These are phyloP conservation scores for Papilio xuthus DNA, from an alignment of 1,140 invertebrate species.

Conservation along the genomic window DNA sequence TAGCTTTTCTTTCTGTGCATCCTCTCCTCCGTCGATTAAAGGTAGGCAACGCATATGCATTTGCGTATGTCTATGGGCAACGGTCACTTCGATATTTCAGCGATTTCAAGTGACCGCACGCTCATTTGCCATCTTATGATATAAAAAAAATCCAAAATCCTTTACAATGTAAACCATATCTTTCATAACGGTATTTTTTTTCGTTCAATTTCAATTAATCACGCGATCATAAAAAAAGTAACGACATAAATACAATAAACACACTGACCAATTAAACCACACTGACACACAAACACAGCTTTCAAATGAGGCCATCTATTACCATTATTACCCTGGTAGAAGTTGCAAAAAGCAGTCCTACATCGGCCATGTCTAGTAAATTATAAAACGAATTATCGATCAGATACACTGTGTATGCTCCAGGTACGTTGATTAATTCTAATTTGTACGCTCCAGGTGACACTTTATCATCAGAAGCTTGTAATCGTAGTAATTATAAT, in stretches of 20 bases:
- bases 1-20: no score
- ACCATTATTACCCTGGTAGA: conserved; percentile 14
- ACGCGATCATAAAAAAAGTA: background rate
- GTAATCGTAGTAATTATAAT: conserved; percentile 15
- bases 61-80: no score
- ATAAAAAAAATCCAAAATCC: no score
- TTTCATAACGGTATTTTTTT: background rate
- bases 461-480: conserved; percentile 29
- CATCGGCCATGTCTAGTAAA: conserved; percentile 35
- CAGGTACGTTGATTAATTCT: background rate
- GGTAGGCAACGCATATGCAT: no score
- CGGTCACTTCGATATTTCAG: no score
- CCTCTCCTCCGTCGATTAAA: no score
- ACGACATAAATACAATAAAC: background rate
- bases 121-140: no score
- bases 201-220: background rate
- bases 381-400: conserved; percentile 44
- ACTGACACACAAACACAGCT: conserved; percentile 10
- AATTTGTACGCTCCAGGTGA: conserved; percentile 4
- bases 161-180: background rate
- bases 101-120: no score
- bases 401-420: conserved; percentile 27
- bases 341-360: conserved; percentile 5
- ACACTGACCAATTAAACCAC: background rate
- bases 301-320: background rate